Percentiles rank a stretch among this genome's conserved stretches.
These are phyloP conservation scores for Bradypodion pumilum DNA, from an alignment of 2,797 vertebrate genomes.

Conservation along the genomic window DNA sequence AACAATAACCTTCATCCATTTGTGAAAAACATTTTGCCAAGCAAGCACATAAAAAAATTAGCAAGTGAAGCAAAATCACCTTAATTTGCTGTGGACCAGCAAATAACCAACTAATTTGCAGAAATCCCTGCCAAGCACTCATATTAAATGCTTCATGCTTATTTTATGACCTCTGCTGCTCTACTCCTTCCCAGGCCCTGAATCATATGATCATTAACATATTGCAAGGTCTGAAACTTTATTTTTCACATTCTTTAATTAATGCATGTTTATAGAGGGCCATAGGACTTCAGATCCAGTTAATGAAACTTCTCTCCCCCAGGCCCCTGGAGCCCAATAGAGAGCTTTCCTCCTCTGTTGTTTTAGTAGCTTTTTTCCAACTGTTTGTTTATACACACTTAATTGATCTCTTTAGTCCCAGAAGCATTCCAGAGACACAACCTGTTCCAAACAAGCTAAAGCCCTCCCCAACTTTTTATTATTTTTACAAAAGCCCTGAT, in stretches of 20 bases:
- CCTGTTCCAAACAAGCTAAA: conserved; percentile 83
- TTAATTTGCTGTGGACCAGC: conserved; percentile 97
- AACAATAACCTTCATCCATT: conserved; percentile 88
- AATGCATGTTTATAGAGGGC: conserved; percentile 99
- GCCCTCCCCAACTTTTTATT: conserved; percentile 70
- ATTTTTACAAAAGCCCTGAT: conserved; percentile 82
- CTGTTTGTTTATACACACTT: conserved; percentile 96
- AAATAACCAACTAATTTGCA: conserved; percentile 94
- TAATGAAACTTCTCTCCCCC: conserved; percentile 97
- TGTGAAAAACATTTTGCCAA: conserved; percentile 93
- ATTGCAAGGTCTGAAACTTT: conserved; percentile 98
- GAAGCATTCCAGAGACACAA: conserved; percentile 89
- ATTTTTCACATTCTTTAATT: conserved; percentile 98
- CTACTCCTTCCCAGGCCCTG: conserved; percentile 87
- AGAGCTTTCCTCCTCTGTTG: conserved; percentile 93
- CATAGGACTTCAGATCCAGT: conserved; percentile 93
- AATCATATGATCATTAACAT: conserved; percentile 99
- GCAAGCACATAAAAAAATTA: conserved; percentile 97
- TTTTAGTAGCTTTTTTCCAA: conserved; percentile 91
- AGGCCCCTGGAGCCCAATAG: conserved; percentile 92
- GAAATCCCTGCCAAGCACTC: conserved; percentile 90
- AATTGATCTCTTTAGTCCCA: conserved; percentile 95
- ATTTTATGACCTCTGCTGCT: conserved; percentile 97
- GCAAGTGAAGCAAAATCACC: conserved; percentile 96
- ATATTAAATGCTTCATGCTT: conserved; percentile 95